phyloP scores from a whole-genome alignment of 2,113 vertebrate genomes.

The Dendropsophus ebraccatus region DNA sequence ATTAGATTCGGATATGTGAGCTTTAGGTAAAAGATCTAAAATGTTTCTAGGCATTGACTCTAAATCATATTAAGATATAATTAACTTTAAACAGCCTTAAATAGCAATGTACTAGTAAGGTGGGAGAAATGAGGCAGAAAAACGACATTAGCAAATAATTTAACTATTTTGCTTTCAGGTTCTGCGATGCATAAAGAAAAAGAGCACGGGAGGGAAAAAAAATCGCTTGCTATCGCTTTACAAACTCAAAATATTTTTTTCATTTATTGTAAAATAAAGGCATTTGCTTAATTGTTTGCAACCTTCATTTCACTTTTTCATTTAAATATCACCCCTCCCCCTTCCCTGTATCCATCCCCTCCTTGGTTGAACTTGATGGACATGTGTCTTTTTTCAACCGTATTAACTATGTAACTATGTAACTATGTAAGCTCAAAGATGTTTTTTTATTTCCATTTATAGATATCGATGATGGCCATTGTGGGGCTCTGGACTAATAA shows the following conservation, averaged over 20 bases:
- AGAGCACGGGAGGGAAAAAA: constrained; percentile 38
- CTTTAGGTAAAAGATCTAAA: neutral
- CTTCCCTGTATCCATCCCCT: too few species aligned
- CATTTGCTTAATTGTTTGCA: neutral
- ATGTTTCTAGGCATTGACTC: neutral
- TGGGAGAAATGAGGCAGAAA: constrained; percentile 53
- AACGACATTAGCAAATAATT: constrained; percentile 50
- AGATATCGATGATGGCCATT: neutral
- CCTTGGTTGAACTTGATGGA: too few species aligned
- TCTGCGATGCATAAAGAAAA: neutral
- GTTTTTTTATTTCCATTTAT: neutral
- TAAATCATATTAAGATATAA: constrained; percentile 57
- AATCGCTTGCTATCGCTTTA: neutral
- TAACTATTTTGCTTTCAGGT: constrained; percentile 49
- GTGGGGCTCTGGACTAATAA: too few species aligned
- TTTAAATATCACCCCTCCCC: too few species aligned
- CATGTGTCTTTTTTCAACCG: too few species aligned
- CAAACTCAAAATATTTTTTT: neutral
- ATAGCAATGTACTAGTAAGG: constrained; percentile 43
- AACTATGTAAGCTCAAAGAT: too few species aligned
- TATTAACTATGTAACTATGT: too few species aligned
- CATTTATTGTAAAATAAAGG: neutral
- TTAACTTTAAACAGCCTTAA: constrained; percentile 54
- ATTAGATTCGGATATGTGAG: constrained; percentile 28
- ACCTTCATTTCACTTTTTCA: neutral